phyloP scores from a whole-genome alignment of 2,797 vertebrate species.

The Pipistrellus kuhlii region DNA sequence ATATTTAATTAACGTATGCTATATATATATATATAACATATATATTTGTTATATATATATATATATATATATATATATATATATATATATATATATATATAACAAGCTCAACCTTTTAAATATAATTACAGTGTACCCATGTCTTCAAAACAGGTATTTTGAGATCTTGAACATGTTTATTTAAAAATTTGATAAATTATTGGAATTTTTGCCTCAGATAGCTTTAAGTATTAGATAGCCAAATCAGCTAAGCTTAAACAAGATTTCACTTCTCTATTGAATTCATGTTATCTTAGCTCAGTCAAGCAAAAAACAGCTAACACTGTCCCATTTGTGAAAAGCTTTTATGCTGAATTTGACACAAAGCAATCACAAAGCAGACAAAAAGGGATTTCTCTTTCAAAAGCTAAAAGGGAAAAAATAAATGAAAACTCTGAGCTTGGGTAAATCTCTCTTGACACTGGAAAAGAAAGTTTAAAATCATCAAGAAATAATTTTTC shows the following conservation, averaged over 20 bases:
- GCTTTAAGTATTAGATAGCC: slow-evolving; percentile 75
- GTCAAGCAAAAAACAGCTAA: slow-evolving; percentile 85
- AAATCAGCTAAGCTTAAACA: slow-evolving; percentile 78
- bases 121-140: slow-evolving; percentile 49
- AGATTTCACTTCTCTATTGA: slow-evolving; percentile 80
- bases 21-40: too few species aligned
- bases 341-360: slow-evolving; percentile 85
- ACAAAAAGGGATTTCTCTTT: slow-evolving; percentile 81
- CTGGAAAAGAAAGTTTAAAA: slow-evolving; percentile 67
- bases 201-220: slow-evolving; percentile 77
- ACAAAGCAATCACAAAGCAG: slow-evolving; percentile 84
- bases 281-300: slow-evolving; percentile 84
- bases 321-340: slow-evolving; percentile 82
- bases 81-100: too few species aligned
- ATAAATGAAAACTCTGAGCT: slow-evolving; percentile 72
- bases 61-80: too few species aligned
- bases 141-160: slow-evolving; percentile 76
- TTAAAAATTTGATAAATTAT: slow-evolving; percentile 79
- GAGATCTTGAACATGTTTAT: slow-evolving; percentile 76
- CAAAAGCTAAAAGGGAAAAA: slow-evolving; percentile 72
- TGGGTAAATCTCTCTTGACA: slow-evolving; percentile 71
- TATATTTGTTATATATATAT: too few species aligned
- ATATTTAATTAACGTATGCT: too few species aligned
- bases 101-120: slow-evolving; percentile 33
- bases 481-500: slow-evolving; percentile 68